Evolutionary conservation across 2,797 vertebrate species (phyloP), one percentile per base, ranked within the genome.

Genomic region (Naso thynnoides): DNA sequence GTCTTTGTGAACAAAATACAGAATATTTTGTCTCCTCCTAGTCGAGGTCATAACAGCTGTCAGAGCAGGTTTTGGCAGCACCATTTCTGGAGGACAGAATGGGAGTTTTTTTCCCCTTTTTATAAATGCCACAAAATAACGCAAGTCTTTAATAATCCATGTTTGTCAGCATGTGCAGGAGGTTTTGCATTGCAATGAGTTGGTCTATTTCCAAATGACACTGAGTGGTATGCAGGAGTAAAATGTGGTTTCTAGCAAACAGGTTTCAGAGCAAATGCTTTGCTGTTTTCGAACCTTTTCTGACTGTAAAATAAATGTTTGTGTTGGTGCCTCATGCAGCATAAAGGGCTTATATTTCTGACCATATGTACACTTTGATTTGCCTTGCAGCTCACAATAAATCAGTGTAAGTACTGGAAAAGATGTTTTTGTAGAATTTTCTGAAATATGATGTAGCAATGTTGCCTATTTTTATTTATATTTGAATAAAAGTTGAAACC

Each of bases 401-500:
- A n/a, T 44, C 19, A 8, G 2, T 76, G 26, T 33, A n/a, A n/a
- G n/a, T n/a, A n/a, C n/a, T n/a, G n/a, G n/a, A n/a, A n/a, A n/a
- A n/a, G n/a, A n/a, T n/a, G n/a, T n/a, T n/a, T n/a, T n/a, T n/a
- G n/a, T n/a, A n/a, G n/a, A n/a, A n/a, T n/a, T n/a, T n/a, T 56
- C 29, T 38, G 27, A 24, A 69, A 33, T 58, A 21, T n/a, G 44
- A 33, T 8, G 26, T 4, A 47, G 8, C 21, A 44, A 50, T 2
- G 27, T 21, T 48, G 4, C 39, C 27, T 63, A 3, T 63, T 49
- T 65, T 50, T 68, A 81, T 76, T 62, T 78, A 52, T 72, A 53
- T 53, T 60, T 71, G 3, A 84, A 86, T 70, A 73, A 82, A 86
- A 44, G 36, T 10, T 33, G 2, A 62, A 54, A 72, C 5, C 5